A percentile compares a stretch with the other conserved stretches of the same genome.
These are phyloP conservation scores for Heteromyza rotundicornis DNA, from an alignment of 2,888 invertebrate species.

Conservation along the genomic window DNA sequence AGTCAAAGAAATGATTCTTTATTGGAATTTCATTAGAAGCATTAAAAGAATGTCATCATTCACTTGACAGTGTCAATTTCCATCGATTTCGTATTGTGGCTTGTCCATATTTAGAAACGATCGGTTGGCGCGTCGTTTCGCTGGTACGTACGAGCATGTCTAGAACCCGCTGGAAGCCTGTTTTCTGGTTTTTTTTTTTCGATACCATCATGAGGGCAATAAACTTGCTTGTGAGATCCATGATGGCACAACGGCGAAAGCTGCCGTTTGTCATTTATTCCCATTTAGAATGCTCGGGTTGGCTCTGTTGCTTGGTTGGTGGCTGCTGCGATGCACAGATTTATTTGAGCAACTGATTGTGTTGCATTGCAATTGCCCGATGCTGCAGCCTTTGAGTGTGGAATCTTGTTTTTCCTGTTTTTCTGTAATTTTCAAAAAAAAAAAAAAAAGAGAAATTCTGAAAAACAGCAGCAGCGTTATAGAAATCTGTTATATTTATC, in stretches of 20 bases:
- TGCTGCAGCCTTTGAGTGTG: background rate
- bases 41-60: background rate
- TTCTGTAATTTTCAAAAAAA: no score
- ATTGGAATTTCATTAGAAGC: slow-evolving; percentile 39
- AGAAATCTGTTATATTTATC: background rate
- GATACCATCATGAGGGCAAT: slow-evolving; percentile 3
- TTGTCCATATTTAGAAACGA: background rate
- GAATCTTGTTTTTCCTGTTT: background rate
- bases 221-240: background rate
- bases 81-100: background rate
- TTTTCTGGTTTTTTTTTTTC: background rate
- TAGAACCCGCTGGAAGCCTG: slow-evolving; percentile 1
- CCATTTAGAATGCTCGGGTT: background rate
- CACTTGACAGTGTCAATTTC: background rate
- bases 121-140: background rate
- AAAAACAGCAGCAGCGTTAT: background rate
- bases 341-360: background rate
- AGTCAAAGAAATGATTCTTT: slow-evolving; percentile 21
- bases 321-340: background rate
- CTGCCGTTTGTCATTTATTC: background rate
- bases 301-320: background rate
- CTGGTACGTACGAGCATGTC: slow-evolving; percentile 13
- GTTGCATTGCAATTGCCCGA: background rate
- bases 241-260: background rate
- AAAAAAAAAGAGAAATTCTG: no score